Evolutionary conservation across 2,888 invertebrate genomes (phyloP), one percentile per base, ranked within the genome.

Genomic region (Acronicta psi): DNA sequence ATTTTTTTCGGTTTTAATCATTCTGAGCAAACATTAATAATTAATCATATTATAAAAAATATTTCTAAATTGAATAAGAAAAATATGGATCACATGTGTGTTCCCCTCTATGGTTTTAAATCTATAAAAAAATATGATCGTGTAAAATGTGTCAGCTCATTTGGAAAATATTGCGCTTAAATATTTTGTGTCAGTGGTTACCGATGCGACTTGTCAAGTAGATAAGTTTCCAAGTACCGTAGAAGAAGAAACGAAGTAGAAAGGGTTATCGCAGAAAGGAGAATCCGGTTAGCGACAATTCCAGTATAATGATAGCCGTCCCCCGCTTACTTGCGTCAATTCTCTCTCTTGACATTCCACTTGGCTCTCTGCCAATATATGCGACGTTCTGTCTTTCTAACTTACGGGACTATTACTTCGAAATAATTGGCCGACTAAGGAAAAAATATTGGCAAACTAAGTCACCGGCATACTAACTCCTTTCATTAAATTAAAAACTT

Each of bases 341-440:
- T 73, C 75, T 57, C 63, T 59, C 58, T 75, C 65, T 67, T 73
- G 62, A 60, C 58, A 71, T 74, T 66, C 57, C 50, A 70, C 59
- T 73, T 73, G 75, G 73, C 66, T 54, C 53, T 54, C 29, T 55
- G 66, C 73, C 73, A 68, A 67, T 57, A 59, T 56, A 59, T 56
- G 55, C 54, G 54, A 49, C 53, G 59, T 42, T 53, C 52, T 54
- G 55, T 56, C 50, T 67, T 54, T 69, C 41, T 67, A 59, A 60
- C 45, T 61, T 61, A 56, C 42, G 36, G 42, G 54, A 63, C 63
- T 57, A 47, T 63, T 47, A 55, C 62, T 66, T 54, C 41, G 59
- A 69, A 52, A 63, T 58, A 58, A 40, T 68, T 40, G 40, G 25
- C 50, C 42, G 36, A 45, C 38, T 65, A 41, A 44, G 53, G 53